Evolutionary conservation across 2,888 invertebrate species (phyloP), one percentile per base, ranked within the genome.

Genomic region (Phlogophora meticulosa): DNA sequence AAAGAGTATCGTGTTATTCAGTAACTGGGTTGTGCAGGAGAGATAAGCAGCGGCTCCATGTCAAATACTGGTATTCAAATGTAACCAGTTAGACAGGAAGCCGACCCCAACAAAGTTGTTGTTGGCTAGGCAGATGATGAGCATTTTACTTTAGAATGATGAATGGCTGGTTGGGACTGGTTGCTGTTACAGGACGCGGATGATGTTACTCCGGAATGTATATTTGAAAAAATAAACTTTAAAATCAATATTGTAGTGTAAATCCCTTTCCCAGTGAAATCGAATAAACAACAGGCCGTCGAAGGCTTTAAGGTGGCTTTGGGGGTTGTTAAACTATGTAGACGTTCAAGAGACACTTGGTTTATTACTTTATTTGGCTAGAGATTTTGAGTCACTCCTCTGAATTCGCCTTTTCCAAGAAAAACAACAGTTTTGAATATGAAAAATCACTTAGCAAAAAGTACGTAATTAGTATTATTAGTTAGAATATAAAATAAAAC

Each of bases 241-340:
- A 34, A 0, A 17, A n/a, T 11, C 7, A 34, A 32, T 57, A 10
- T 22, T 57, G 13, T n/a, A 34, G 9, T 32, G 4, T 34, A 45
- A 20, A 32, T 24, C 17, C 38, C 40, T 9, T 28, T 13, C 7
- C 45, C 28, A 46, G 20, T 62, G 45, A 28, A 62, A 46, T 34
- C n/a, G 7, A 28, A 15, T 48, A n/a, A 34, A 28, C 9, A n/a
- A 57, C 42, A 15, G 10, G 24, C 10, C 43, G 13, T 4, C 10
- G 9, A 53, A 49, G 17, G 60, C 15, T 13, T 38, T 36, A 32
- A 10, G 7, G 11, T 1, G 11, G 42, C 43, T 66, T 58, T 32
- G 11, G 15, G 15, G 22, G 22, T n/a, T 49, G 22, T 24, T 22
- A 49, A 49, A 43, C 60, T 57, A 28, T 17, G n/a, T 32, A 17